phyloP scores from a whole-genome alignment of 2,888 invertebrate genomes.

The Blomia tropicalis region DNA sequence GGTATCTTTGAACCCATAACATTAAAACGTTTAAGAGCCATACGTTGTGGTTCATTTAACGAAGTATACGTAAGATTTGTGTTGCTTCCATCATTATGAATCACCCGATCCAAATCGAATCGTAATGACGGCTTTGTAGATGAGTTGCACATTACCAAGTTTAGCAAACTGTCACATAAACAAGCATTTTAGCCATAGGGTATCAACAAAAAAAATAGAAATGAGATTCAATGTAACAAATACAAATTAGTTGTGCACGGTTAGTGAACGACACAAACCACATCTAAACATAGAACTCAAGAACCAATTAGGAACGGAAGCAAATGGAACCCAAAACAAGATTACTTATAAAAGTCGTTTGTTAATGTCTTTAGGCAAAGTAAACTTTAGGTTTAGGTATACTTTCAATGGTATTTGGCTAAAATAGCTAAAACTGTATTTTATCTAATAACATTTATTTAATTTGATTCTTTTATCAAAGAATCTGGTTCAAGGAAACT shows the following conservation, averaged over 20 bases:
- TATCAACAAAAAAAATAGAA: neutral
- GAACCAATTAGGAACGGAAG: neutral
- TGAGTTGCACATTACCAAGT: conserved; percentile 6
- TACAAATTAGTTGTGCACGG: too few relatives aligned
- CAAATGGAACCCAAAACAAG: neutral
- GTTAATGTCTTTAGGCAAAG: too few relatives aligned
- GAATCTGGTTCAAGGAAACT: too few relatives aligned
- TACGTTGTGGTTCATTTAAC: neutral
- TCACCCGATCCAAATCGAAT: conserved; percentile 1
- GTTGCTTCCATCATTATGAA: too few relatives aligned
- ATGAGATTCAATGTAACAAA: neutral
- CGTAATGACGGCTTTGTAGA: neutral
- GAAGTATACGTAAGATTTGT: neutral
- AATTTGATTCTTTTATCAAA: too few relatives aligned
- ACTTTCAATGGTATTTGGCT: too few relatives aligned
- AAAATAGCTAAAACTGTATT: too few relatives aligned
- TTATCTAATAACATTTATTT: too few relatives aligned
- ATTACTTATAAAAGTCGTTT: too few relatives aligned
- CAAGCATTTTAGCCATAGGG: too few relatives aligned
- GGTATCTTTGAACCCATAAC: neutral
- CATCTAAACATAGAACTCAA: neutral
- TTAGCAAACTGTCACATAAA: neutral
- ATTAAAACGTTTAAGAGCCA: neutral
- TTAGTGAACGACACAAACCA: neutral
- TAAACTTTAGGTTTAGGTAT: too few relatives aligned